Evolutionary conservation across 2,888 invertebrate species (phyloP).

Genomic region (Dasypogon diadema): DNA sequence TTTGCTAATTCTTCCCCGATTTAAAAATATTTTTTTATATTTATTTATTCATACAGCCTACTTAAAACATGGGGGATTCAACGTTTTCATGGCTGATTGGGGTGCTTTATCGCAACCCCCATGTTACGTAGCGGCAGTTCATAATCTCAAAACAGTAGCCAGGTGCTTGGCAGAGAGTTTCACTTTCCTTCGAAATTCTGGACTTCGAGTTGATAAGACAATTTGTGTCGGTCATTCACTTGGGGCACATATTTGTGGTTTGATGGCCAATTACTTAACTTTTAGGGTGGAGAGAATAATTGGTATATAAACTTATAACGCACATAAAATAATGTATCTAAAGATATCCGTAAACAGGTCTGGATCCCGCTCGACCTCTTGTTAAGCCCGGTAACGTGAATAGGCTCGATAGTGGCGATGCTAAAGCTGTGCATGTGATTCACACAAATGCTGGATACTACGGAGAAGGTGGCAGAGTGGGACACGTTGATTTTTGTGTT

Average conservation of each 20-base stretch:
- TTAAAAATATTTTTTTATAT: slow-evolving; percentile 1
- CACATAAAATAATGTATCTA: too few species aligned
- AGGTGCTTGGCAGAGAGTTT: slow-evolving; percentile 77
- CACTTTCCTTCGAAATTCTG: slow-evolving; percentile 74
- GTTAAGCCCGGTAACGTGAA: slow-evolving; percentile 75
- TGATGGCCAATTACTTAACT: slow-evolving; percentile 78
- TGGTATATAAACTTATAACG: slow-evolving; percentile 68
- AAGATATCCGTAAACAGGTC: slow-evolving; percentile 65
- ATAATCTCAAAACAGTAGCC: slow-evolving; percentile 79
- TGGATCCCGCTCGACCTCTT: slow-evolving; percentile 82
- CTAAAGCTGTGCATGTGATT: slow-evolving; percentile 81
- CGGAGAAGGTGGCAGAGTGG: slow-evolving; percentile 79
- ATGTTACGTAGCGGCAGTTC: slow-evolving; percentile 81
- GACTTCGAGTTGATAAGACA: slow-evolving; percentile 75
- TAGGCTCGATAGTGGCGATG: slow-evolving; percentile 79
- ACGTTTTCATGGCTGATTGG: slow-evolving; percentile 84
- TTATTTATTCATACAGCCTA: too few species aligned
- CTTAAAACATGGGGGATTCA: slow-evolving; percentile 79
- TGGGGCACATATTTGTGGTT: slow-evolving; percentile 82
- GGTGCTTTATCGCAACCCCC: slow-evolving; percentile 77
- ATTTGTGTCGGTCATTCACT: slow-evolving; percentile 84
- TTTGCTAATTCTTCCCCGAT: slow-evolving; percentile 67
- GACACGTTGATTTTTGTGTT: slow-evolving; percentile 84
- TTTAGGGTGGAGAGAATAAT: slow-evolving; percentile 81
- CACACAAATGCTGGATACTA: slow-evolving; percentile 86